Evolutionary conservation across 2,113 vertebrate genomes (phyloP).

Genomic region (Parotia lawesii): DNA sequence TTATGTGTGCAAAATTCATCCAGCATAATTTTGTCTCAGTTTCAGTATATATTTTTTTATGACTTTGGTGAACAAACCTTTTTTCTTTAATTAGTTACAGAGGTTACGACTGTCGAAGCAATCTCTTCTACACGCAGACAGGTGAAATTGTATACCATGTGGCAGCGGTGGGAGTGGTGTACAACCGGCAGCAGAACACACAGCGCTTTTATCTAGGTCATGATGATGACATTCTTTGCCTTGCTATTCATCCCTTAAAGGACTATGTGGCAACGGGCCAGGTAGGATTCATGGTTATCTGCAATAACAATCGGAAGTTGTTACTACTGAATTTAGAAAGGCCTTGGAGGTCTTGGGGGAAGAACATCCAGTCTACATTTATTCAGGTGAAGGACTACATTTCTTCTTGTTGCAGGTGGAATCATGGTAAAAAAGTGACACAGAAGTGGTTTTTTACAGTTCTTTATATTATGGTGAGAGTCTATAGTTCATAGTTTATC

Average conservation of each 20-base stretch:
- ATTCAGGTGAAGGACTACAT: not conserved
- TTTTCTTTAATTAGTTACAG: constrained; percentile 82
- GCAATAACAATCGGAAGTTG: not conserved
- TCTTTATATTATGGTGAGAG: not conserved
- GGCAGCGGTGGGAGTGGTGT: constrained; percentile 93
- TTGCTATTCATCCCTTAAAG: constrained; percentile 93
- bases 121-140: constrained; percentile 96
- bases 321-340: not conserved
- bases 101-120: constrained; percentile 95
- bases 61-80: not conserved
- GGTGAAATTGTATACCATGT: constrained; percentile 98
- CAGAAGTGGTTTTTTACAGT: not conserved
- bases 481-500: not conserved
- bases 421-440: not conserved
- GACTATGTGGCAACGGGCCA: constrained; percentile 98
- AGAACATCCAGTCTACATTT: not conserved
- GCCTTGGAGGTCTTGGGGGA: not conserved
- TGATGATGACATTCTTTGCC: constrained; percentile 94
- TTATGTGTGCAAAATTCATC: not conserved
- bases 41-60: not conserved
- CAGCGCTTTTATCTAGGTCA: constrained; percentile 96
- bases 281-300: constrained; percentile 67
- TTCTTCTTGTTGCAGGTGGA: not conserved
- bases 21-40: not conserved
- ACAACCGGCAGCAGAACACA: constrained; percentile 95